Percentiles rank a stretch among this genome's conserved stretches.
Conservation (phyloP, 2,113 vertebrate genomes). For the Tricholaema leucomelas region DNA sequence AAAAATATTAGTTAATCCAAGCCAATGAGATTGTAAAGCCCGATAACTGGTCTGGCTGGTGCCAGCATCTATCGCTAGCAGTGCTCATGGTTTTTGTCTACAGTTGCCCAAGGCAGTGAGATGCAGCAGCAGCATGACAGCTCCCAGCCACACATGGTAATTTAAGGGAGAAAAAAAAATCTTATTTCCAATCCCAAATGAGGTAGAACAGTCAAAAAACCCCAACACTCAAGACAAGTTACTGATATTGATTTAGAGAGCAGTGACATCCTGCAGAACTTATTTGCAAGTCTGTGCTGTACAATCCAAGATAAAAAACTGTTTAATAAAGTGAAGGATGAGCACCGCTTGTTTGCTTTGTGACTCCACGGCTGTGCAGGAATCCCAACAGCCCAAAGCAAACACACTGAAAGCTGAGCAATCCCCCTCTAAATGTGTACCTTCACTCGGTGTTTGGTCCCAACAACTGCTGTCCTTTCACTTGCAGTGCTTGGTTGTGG, state of each 20-base stretch:
- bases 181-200: conserved; percentile 14
- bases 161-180: conserved; percentile 8
- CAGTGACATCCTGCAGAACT: conserved; percentile 38
- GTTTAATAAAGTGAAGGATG: conserved; percentile 8
- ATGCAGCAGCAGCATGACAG: conserved; percentile 54
- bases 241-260: conserved; percentile 36
- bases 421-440: neutral
- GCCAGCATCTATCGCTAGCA: conserved; percentile 33
- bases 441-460: neutral
- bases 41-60: conserved; percentile 40
- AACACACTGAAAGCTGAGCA: neutral
- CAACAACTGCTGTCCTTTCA: neutral
- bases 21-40: conserved; percentile 30
- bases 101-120: conserved; percentile 50
- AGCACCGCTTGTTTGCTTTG: neutral
- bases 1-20: conserved; percentile 58
- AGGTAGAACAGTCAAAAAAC: neutral
- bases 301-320: conserved; percentile 23
- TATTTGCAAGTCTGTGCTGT: conserved; percentile 49
- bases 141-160: conserved; percentile 34
- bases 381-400: neutral
- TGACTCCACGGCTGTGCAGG: neutral
- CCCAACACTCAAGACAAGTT: conserved; percentile 23
- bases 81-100: conserved; percentile 46
- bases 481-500: neutral